Evolutionary conservation across 2,113 vertebrate species (phyloP).

Genomic region (Peromyscus californicus): DNA sequence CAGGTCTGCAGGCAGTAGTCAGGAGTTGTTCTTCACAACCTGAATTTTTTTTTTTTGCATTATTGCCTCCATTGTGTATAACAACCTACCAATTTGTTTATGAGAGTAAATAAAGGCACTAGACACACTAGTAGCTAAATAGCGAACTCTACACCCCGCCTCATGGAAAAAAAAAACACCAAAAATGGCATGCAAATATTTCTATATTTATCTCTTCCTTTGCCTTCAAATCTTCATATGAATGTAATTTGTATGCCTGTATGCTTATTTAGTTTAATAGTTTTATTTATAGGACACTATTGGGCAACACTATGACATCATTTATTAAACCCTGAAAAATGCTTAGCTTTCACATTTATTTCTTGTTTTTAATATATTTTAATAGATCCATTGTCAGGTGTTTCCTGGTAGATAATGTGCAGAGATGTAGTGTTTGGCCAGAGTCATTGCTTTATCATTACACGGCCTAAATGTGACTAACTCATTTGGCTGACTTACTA

Average conservation of each 20-base stretch:
- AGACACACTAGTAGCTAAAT: not conserved
- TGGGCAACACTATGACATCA: not conserved
- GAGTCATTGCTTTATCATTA: not conserved
- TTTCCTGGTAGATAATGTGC: not conserved
- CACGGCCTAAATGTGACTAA: not conserved
- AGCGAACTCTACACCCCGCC: not conserved
- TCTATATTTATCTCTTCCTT: not conserved
- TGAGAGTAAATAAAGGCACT: not conserved
- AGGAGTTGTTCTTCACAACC: not conserved
- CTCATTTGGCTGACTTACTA: not conserved
- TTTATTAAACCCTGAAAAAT: slow-evolving; percentile 29
- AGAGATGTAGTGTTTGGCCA: not conserved
- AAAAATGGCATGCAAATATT: slow-evolving; percentile 3
- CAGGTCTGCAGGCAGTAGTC: not conserved
- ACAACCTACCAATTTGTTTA: not conserved
- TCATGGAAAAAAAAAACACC: not conserved
- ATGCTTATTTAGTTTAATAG: not conserved
- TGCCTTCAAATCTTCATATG: not conserved
- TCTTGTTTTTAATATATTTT: not conserved
- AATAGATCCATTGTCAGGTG: not conserved
- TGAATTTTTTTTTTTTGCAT: not conserved
- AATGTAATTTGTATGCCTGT: not conserved
- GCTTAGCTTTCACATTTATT: not conserved
- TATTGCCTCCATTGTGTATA: not conserved
- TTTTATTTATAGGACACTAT: slow-evolving; percentile 16